These are phyloP conservation scores for Melanotaenia duboulayi DNA, from an alignment of 2,113 vertebrate species.

Conservation along the genomic window DNA sequence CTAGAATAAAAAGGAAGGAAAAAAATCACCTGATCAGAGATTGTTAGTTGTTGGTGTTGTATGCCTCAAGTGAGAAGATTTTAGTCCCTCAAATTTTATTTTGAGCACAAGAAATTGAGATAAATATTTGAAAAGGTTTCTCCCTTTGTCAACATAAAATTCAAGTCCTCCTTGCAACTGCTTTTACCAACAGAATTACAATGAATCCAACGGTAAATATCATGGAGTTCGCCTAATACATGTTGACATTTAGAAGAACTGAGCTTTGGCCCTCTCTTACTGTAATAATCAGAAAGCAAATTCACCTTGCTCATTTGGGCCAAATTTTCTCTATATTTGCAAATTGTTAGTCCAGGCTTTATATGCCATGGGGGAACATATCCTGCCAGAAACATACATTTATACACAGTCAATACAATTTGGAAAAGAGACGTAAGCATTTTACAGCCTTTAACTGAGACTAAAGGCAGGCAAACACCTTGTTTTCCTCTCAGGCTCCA, in stretches of 20 bases:
- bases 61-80: no score
- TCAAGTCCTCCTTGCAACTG: neutral
- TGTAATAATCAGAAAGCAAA: slow-evolving; percentile 57
- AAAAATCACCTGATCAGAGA: no score
- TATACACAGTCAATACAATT: slow-evolving; percentile 49
- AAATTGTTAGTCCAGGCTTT: slow-evolving; percentile 54
- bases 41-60: no score
- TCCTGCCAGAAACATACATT: slow-evolving; percentile 41
- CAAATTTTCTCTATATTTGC: slow-evolving; percentile 63
- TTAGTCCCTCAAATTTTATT: no score
- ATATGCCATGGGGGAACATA: slow-evolving; percentile 43
- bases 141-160: slow-evolving; percentile 1
- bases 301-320: slow-evolving; percentile 20
- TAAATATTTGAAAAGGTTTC: neutral
- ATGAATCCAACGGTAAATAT: slow-evolving; percentile 34
- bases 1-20: no score
- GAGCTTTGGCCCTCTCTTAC: slow-evolving; percentile 10
- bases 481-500: slow-evolving; percentile 40
- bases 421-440: slow-evolving; percentile 47
- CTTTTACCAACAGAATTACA: slow-evolving; percentile 13
- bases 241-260: slow-evolving; percentile 64
- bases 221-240: slow-evolving; percentile 40
- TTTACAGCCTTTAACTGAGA: slow-evolving; percentile 60
- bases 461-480: slow-evolving; percentile 69
- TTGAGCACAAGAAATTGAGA: no score